These are phyloP conservation scores for Epizoanthus rinbou DNA, from an alignment of 92 coral and sea anemone species.

Conservation along the genomic window DNA sequence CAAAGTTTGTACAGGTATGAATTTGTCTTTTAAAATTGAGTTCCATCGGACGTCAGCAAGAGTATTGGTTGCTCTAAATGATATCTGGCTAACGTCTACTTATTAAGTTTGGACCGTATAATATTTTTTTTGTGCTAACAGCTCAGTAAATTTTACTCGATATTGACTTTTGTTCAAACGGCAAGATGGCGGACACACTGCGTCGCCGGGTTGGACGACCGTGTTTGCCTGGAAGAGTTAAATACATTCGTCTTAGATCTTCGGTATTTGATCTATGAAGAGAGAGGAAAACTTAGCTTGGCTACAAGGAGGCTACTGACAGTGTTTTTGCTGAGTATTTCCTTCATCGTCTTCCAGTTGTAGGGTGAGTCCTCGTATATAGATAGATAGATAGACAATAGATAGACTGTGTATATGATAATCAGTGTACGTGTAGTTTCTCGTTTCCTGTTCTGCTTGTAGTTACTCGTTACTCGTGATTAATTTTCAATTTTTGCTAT, in stretches of 20 bases:
- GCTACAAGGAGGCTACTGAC: too few relatives aligned
- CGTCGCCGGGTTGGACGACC: too few relatives aligned
- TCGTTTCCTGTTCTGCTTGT: background rate
- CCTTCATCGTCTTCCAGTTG: too few relatives aligned
- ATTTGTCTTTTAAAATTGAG: background rate
- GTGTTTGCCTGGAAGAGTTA: too few relatives aligned
- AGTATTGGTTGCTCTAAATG: background rate
- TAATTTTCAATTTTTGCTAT: background rate
- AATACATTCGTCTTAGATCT: too few relatives aligned
- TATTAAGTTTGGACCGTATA: background rate
- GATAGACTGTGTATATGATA: too few relatives aligned
- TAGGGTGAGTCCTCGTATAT: too few relatives aligned
- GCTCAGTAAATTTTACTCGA: background rate
- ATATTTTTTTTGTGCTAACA: background rate
- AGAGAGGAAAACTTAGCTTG: too few relatives aligned
- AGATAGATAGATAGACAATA: too few relatives aligned
- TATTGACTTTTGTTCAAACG: background rate
- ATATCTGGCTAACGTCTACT: background rate
- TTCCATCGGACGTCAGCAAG: background rate
- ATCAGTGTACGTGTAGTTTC: too few relatives aligned
- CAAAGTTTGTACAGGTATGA: background rate
- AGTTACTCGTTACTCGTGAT: slow-evolving; percentile 8
- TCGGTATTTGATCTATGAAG: too few relatives aligned
- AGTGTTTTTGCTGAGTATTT: too few relatives aligned
- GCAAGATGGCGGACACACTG: background rate